Conservation (phyloP, 2,113 vertebrate species). For the Rallus limicola region DNA sequence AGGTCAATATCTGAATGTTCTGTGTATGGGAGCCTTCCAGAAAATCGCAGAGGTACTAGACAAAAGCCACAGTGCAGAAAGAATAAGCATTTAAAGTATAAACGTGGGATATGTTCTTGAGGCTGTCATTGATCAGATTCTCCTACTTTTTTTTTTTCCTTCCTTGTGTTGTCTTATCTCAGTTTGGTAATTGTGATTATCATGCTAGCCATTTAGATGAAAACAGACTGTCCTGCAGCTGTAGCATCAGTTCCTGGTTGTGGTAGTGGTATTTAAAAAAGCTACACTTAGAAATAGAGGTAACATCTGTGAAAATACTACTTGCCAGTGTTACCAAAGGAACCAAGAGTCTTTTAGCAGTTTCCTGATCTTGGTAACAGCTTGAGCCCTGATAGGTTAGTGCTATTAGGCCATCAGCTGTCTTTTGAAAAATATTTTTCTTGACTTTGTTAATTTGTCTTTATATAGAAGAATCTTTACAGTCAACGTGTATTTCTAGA, state of each 20-base stretch:
- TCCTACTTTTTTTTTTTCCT: neutral
- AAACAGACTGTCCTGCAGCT: neutral
- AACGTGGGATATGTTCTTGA: neutral
- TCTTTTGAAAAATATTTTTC: neutral
- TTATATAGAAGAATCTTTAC: slow-evolving; percentile 75
- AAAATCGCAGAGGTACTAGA: neutral
- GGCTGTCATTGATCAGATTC: neutral
- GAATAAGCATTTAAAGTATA: neutral
- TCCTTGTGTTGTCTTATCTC: neutral
- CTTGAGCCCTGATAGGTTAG: slow-evolving; percentile 10
- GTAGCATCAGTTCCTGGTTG: neutral
- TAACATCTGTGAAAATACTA: neutral
- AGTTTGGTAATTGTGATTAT: neutral
- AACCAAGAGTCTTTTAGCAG: neutral
- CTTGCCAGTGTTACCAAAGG: neutral
- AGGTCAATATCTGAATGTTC: neutral
- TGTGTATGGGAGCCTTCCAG: neutral
- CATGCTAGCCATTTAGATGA: neutral
- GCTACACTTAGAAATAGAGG: neutral
- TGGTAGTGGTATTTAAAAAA: neutral
- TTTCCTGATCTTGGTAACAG: slow-evolving; percentile 2
- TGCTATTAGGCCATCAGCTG: slow-evolving; percentile 19
- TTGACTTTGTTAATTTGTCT: slow-evolving; percentile 77
- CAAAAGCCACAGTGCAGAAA: neutral
- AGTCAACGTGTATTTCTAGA: slow-evolving; percentile 83